Conservation (phyloP, 1,140 invertebrate species). For the Teleopsis dalmanni region DNA sequence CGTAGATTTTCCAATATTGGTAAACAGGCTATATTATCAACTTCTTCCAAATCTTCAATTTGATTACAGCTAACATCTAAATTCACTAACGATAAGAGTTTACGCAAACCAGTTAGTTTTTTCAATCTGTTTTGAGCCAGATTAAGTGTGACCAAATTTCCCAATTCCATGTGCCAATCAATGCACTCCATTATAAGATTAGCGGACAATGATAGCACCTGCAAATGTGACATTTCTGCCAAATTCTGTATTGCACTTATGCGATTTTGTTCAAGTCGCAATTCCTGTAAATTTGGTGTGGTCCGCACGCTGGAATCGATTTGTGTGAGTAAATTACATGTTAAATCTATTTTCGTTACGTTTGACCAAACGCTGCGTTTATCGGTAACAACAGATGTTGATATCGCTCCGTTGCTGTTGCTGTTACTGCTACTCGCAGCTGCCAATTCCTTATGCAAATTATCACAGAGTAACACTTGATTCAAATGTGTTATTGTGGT, state of each 20-base stretch:
- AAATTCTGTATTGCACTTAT: conserved; percentile 69
- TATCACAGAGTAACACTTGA: conserved; percentile 70
- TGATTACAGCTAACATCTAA: conserved; percentile 82
- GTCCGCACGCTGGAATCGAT: conserved; percentile 77
- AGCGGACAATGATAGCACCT: conserved; percentile 67
- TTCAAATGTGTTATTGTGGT: conserved; percentile 55
- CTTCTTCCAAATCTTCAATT: conserved; percentile 72
- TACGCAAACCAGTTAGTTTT: conserved; percentile 67
- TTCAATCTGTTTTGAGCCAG: conserved; percentile 78
- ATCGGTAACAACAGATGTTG: conserved; percentile 17
- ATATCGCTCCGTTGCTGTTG: background rate
- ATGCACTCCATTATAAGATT: conserved; percentile 64
- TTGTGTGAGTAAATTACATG: conserved; percentile 65
- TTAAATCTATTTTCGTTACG: conserved; percentile 64
- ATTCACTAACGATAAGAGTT: conserved; percentile 74
- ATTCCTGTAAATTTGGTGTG: conserved; percentile 63
- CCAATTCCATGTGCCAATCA: conserved; percentile 75
- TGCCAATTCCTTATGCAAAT: conserved; percentile 52
- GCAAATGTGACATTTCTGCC: conserved; percentile 66
- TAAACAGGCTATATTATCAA: conserved; percentile 67
- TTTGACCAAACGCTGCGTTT: conserved; percentile 52
- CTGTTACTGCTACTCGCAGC: background rate
- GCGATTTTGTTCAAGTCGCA: conserved; percentile 71
- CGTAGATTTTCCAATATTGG: conserved; percentile 80
- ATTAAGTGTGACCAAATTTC: conserved; percentile 81